Evolutionary conservation across 2,797 vertebrate genomes (phyloP).

Genomic region (Sebastes miniatus): DNA sequence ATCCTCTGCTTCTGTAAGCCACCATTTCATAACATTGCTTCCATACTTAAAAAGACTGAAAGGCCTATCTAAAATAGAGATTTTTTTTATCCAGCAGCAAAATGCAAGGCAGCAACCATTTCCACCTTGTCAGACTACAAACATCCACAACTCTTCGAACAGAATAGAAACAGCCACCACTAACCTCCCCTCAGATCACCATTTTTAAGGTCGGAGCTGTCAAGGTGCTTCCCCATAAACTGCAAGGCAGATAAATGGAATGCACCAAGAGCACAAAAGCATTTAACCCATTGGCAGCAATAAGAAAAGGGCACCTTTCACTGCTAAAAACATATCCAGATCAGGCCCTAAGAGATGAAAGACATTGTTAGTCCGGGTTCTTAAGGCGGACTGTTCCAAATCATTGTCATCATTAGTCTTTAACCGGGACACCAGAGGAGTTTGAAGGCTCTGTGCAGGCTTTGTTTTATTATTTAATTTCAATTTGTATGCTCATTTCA

Average conservation of each 20-base stretch:
- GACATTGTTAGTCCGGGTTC: background rate
- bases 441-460: background rate
- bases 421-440: background rate
- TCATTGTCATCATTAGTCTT: slow-evolving; percentile 5
- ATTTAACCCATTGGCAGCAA: slow-evolving; percentile 2
- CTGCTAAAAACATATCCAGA: slow-evolving; percentile 12
- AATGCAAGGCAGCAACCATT: background rate
- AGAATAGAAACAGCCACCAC: background rate
- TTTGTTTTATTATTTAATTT: background rate
- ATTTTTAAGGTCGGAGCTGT: background rate
- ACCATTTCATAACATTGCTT: background rate
- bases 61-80: background rate
- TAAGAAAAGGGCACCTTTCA: slow-evolving; percentile 11
- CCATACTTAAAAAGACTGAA: background rate
- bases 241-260: background rate
- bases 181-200: background rate
- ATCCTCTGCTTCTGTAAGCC: background rate
- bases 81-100: background rate
- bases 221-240: background rate
- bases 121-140: background rate
- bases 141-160: background rate
- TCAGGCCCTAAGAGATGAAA: slow-evolving; percentile 1
- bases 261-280: slow-evolving; percentile 1
- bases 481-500: no score
- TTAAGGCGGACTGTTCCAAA: background rate